phyloP scores from a whole-genome alignment of 2,888 invertebrate species.

The Automeris io region DNA sequence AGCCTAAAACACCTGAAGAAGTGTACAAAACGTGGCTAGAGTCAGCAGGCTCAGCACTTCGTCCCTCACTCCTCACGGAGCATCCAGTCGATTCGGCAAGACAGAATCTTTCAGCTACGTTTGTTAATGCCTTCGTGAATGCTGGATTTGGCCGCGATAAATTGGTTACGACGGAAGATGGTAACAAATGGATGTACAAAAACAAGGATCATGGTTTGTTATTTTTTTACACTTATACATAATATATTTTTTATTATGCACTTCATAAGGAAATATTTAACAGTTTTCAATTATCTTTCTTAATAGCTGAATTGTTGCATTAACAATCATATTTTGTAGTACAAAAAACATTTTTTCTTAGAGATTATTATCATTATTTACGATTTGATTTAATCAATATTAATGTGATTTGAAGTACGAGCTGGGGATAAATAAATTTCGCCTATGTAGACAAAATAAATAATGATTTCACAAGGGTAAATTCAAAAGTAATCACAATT shows the following conservation, averaged over 20 bases:
- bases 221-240: slow-evolving; percentile 5
- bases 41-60: slow-evolving; percentile 80
- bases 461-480: too few relatives aligned
- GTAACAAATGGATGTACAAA: slow-evolving; percentile 93
- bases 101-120: slow-evolving; percentile 97
- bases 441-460: too few relatives aligned
- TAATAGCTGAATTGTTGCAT: too few relatives aligned
- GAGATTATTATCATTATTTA: too few relatives aligned
- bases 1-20: slow-evolving; percentile 99
- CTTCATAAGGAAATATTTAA: not conserved
- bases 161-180: slow-evolving; percentile 90
- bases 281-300: too few relatives aligned
- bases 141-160: slow-evolving; percentile 98
- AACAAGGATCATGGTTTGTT: slow-evolving; percentile 92
- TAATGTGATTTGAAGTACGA: too few relatives aligned
- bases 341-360: too few relatives aligned
- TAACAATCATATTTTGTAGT: too few relatives aligned
- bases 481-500: too few relatives aligned
- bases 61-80: slow-evolving; percentile 84
- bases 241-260: not conserved
- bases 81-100: slow-evolving; percentile 94
- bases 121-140: slow-evolving; percentile 99
- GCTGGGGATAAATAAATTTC: too few relatives aligned
- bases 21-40: slow-evolving; percentile 99
- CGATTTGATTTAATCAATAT: too few relatives aligned